Evolutionary conservation across 2,888 invertebrate species (phyloP).

Genomic region (Tridacna gigas): DNA sequence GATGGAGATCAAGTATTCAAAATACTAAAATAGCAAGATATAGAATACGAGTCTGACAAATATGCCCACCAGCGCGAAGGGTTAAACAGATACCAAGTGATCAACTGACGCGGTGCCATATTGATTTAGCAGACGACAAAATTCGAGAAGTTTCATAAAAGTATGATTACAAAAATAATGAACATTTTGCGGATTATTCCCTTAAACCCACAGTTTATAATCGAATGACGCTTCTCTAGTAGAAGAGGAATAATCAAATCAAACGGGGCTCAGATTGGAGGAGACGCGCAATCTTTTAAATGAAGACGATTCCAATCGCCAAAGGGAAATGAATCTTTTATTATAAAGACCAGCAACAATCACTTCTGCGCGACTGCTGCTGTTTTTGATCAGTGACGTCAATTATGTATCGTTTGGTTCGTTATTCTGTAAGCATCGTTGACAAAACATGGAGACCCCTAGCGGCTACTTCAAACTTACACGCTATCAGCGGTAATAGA

Average conservation of each 20-base stretch:
- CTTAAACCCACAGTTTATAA: conserved; percentile 46
- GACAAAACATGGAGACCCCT: conserved; percentile 48
- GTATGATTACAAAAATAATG: conserved; percentile 50
- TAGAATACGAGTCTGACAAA: too few species aligned
- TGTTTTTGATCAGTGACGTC: conserved; percentile 61
- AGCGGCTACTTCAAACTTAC: conserved; percentile 52
- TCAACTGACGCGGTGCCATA: conserved; percentile 30
- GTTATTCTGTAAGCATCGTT: conserved; percentile 60
- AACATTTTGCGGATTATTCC: conserved; percentile 49
- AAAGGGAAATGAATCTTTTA: conserved; percentile 62
- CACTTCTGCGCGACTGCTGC: conserved; percentile 58
- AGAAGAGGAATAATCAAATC: conserved; percentile 55
- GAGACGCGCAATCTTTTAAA: conserved; percentile 53
- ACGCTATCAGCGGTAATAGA: conserved; percentile 48
- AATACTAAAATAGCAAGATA: too few species aligned
- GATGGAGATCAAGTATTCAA: too few species aligned
- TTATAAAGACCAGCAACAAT: conserved; percentile 61
- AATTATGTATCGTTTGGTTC: conserved; percentile 61
- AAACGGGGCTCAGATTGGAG: conserved; percentile 48
- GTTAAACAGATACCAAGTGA: conserved; percentile 22
- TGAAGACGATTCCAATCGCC: conserved; percentile 51
- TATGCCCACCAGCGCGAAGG: not conserved
- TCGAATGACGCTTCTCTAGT: conserved; percentile 52
- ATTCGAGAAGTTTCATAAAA: conserved; percentile 47
- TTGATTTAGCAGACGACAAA: conserved; percentile 33